Base-by-base conservation (phyloP, 2,797 vertebrate species). In the Acanthurus lineatus region DNA sequence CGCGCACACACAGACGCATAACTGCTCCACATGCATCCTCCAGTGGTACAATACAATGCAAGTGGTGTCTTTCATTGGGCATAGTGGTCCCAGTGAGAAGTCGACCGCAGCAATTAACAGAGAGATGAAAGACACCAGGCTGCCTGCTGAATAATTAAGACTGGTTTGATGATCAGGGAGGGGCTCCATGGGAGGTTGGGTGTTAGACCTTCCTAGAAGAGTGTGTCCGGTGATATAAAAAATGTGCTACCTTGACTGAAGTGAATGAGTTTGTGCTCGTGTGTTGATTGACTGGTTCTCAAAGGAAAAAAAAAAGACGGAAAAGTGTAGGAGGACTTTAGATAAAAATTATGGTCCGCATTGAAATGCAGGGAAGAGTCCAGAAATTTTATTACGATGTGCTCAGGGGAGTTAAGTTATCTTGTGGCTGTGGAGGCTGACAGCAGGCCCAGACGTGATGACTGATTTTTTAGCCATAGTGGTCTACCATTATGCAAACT, bases 81-180 rank as follows among this genome's bases (percentile, higher is more conserved):
- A 89, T 87, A 73, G 86, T 82, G 88, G 86, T 91, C 91, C 91
- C 93, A 86, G 90, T 66, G 87, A 92, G 89, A 90, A 93, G 92
- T 92, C 91, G 74, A 91, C 88, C 57, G 69, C 86, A 89, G 91
- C 91, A 94, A 94, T 94, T 94, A 94, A 93, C 86, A 82, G 86
- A 63, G 86, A 94, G 93, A 95, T 94, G 93, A 94, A 94, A 95
- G 93, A 93, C 89, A 90, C 80, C 76, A 76, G 83, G 87, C 83
- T 90, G 91, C 85, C 86, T 88, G 88, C 92, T 94, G 92, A 94
- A 94, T 94, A 94, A 94, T 95, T 92, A 94, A 94, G 90, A 91
- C 84, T 59, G 81, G 88, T 77, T 92, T 92, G 91, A 93, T 91
- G 91, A 93, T 89, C 77, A 63, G 79, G 86, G 83, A 89, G 87